Evolutionary conservation across 2,113 vertebrate species (phyloP), one percentile per base, ranked within the genome.

Genomic region (Polypterus bichir): DNA sequence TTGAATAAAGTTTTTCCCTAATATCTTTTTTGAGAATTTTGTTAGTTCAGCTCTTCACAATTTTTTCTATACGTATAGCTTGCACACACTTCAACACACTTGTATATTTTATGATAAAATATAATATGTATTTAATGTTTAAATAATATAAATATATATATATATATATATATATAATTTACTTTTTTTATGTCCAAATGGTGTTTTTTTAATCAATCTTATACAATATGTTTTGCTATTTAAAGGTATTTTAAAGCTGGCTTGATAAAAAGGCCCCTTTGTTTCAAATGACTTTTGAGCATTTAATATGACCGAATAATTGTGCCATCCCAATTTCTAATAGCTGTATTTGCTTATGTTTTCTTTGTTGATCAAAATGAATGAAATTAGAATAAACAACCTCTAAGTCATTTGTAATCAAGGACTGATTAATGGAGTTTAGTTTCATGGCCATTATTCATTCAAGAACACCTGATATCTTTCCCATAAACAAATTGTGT

Each of bases 381-480:
- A 93, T 89, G 89, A 92, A 97, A 97, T 96, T 94, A 97, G 91
- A 92, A 95, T 94, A 97, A 97, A 98, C 93, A 97, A 89, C 91
- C 88, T 88, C 85, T 44, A 74, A 92, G 92, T 97, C 90, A 87
- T 89, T 86, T 90, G 91, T 94, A 97, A 96, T 97, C 94, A 97
- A 81, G 89, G 81, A 67, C 90, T 98, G 93, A 97, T 97, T 96
- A 97, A 97, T 98, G 94, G 90, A 88, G 82, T 91, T 88, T 86
- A 71, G 88, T 93, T 88, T 92, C 92, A 83, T 83, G 86, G 82
- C 88, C 88, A 91, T 93, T 91, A 90, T 86, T 92, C 91, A 92
- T 92, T 96, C 90, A 88, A 73, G 81, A 96, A 90, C 94, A 98
- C 94, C 94, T 97, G 96, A 98, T 97, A 92, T 95, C 92, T 88